Conservation (phyloP, 2,797 vertebrate species). For the Silurus aristotelis region DNA sequence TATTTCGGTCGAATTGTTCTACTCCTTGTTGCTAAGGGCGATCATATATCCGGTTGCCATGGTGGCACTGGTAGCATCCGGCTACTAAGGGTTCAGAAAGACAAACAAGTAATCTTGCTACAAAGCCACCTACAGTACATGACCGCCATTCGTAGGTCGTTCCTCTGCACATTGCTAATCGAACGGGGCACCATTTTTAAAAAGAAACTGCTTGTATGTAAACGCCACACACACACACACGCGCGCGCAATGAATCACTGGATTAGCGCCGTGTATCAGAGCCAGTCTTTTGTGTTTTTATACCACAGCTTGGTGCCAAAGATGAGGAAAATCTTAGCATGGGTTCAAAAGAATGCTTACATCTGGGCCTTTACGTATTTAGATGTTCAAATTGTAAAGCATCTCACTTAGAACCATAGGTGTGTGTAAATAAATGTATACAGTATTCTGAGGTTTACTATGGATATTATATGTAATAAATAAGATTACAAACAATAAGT, state of each 20-base stretch:
- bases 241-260: neutral
- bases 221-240: neutral
- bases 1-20: neutral
- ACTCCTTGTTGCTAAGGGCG: slow-evolving; percentile 5
- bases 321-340: neutral
- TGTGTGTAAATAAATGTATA: too few species aligned
- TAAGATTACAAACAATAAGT: neutral
- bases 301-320: neutral
- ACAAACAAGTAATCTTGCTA: neutral
- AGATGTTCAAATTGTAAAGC: neutral
- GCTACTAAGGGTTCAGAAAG: neutral
- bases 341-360: neutral
- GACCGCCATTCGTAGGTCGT: neutral
- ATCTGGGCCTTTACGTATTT: neutral
- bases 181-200: neutral
- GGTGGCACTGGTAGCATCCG: neutral
- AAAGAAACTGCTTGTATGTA: neutral
- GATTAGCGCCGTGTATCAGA: neutral
- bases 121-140: neutral
- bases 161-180: neutral
- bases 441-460: neutral
- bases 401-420: neutral
- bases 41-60: slow-evolving; percentile 6
- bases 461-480: neutral
- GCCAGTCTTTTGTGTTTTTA: neutral